Conservation (phyloP, 1,140 invertebrate genomes). For the Zeugodacus cucurbitae region DNA sequence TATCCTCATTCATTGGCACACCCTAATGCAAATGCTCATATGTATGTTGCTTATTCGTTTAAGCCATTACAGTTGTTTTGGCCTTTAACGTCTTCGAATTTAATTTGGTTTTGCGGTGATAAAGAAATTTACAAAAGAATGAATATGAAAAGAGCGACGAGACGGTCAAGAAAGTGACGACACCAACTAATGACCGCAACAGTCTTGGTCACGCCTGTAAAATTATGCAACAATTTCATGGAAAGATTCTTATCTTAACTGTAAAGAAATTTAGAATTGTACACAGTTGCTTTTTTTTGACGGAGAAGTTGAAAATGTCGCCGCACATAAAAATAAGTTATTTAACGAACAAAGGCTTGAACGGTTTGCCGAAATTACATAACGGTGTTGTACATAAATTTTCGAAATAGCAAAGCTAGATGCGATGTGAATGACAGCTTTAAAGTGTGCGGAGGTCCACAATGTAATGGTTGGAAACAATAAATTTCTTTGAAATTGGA, state of each 20-base stretch:
- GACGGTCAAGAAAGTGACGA: not conserved
- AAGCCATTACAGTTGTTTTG: not conserved
- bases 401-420: not conserved
- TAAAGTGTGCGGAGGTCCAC: no score
- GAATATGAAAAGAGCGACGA: not conserved
- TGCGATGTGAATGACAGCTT: not conserved
- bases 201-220: not conserved
- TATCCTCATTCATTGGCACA: no score
- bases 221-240: not conserved
- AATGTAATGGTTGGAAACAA: no score
- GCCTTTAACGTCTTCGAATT: not conserved
- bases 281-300: not conserved
- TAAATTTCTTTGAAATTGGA: no score
- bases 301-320: not conserved
- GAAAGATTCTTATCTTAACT: not conserved
- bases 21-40: not conserved
- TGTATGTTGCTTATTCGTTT: not conserved
- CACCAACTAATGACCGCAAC: not conserved
- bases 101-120: not conserved
- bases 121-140: not conserved
- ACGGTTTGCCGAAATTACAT: not conserved
- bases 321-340: not conserved
- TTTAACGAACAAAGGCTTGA: not conserved
- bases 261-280: not conserved
- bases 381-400: not conserved